A percentile compares a stretch with the other conserved stretches of the same genome.
These are phyloP conservation scores for Anoplius nigerrimus DNA, from an alignment of 2,888 invertebrate species.

Conservation along the genomic window DNA sequence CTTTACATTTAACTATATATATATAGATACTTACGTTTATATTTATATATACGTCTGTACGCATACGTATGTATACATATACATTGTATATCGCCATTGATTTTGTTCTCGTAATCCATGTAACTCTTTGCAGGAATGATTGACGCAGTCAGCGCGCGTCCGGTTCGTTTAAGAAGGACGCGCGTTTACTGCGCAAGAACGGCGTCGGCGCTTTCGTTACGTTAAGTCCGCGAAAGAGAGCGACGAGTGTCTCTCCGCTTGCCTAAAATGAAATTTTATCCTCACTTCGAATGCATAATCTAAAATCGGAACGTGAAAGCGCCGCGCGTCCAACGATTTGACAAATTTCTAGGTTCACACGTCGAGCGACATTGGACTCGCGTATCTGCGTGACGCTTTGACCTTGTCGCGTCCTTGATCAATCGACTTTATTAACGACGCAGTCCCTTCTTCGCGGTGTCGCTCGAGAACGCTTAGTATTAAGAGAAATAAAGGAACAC, in stretches of 20 bases:
- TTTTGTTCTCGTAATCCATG: slow-evolving; percentile 46
- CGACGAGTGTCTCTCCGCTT: no score
- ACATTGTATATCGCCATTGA: slow-evolving; percentile 39
- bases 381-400: no score
- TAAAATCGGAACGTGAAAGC: no score
- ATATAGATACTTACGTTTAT: slow-evolving; percentile 71
- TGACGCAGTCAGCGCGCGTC: slow-evolving; percentile 44
- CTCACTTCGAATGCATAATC: no score
- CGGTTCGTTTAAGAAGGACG: not conserved
- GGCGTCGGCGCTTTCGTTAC: not conserved
- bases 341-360: no score
- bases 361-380: no score
- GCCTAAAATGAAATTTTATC: no score
- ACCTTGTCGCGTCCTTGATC: no score
- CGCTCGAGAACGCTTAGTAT: no score
- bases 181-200: not conserved
- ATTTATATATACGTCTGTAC: slow-evolving; percentile 26
- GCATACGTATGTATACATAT: slow-evolving; percentile 29
- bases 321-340: no score
- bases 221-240: no score
- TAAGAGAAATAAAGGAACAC: not conserved
- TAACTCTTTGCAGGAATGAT: slow-evolving; percentile 52
- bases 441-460: not conserved
- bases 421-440: no score
- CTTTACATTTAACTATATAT: slow-evolving; percentile 45